phyloP scores from a whole-genome alignment of 2,888 invertebrate species.

The Ormyrus thymus region DNA sequence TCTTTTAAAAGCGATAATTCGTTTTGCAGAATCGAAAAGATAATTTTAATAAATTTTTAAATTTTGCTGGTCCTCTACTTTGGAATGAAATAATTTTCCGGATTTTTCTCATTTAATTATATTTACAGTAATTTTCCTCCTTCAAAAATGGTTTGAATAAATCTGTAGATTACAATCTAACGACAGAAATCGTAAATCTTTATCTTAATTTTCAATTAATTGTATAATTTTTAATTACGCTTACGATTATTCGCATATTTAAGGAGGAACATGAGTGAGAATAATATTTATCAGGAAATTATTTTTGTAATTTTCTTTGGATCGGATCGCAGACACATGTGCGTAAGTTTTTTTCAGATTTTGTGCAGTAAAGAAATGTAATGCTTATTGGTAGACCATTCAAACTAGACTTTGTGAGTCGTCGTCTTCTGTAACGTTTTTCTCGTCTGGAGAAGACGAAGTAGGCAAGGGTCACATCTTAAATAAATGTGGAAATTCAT shows the following conservation, averaged over 20 bases:
- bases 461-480: slow-evolving; percentile 68
- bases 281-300: slow-evolving; percentile 37
- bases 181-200: not conserved
- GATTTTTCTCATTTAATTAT: slow-evolving; percentile 24
- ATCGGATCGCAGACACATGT: slow-evolving; percentile 51
- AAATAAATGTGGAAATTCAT: slow-evolving; percentile 85
- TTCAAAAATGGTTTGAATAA: slow-evolving; percentile 17
- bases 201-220: slow-evolving; percentile 15
- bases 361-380: slow-evolving; percentile 55
- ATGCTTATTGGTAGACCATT: slow-evolving; percentile 33
- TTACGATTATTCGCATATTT: slow-evolving; percentile 19
- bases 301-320: slow-evolving; percentile 49
- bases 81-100: slow-evolving; percentile 37
- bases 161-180: slow-evolving; percentile 23
- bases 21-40: slow-evolving; percentile 26
- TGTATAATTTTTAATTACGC: not conserved
- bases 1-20: slow-evolving; percentile 16
- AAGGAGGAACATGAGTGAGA: slow-evolving; percentile 32
- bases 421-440: slow-evolving; percentile 64
- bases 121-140: slow-evolving; percentile 38
- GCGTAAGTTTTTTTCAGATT: slow-evolving; percentile 52
- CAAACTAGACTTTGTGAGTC: slow-evolving; percentile 18
- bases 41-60: slow-evolving; percentile 31
- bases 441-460: slow-evolving; percentile 61
- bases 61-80: slow-evolving; percentile 44